phyloP scores from a whole-genome alignment of 2,888 invertebrate genomes.

The Philaethria dido region DNA sequence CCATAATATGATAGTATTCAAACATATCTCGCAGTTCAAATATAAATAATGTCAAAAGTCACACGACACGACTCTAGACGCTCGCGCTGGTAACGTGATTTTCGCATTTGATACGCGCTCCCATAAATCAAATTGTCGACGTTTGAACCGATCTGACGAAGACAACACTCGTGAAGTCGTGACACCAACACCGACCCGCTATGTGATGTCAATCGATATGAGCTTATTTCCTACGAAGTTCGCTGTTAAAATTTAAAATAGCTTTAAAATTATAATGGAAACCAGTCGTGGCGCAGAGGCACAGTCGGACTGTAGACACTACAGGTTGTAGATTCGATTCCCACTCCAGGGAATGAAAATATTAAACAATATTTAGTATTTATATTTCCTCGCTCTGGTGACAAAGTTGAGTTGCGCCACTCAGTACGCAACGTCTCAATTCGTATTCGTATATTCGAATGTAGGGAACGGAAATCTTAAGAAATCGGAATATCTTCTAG shows the following conservation, averaged over 20 bases:
- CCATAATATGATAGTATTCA: background rate
- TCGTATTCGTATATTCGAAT: too few species aligned
- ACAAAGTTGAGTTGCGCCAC: too few species aligned
- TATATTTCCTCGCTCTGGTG: too few species aligned
- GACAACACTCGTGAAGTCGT: slow-evolving; percentile 8
- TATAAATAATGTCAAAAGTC: slow-evolving; percentile 26
- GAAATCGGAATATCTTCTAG: too few species aligned
- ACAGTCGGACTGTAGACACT: too few species aligned
- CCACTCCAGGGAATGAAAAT: too few species aligned
- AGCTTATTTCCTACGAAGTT: slow-evolving; percentile 3
- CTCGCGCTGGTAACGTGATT: slow-evolving; percentile 17
- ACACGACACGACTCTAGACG: slow-evolving; percentile 8
- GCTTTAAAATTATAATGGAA: background rate
- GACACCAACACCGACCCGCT: slow-evolving; percentile 13
- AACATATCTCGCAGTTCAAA: slow-evolving; percentile 1
- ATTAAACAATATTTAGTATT: too few species aligned
- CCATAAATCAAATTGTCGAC: slow-evolving; percentile 25
- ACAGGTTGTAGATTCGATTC: too few species aligned
- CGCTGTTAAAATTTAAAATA: background rate
- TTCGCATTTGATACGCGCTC: slow-evolving; percentile 21
- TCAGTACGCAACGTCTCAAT: too few species aligned
- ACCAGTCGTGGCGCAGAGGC: too few species aligned
- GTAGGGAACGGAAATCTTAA: too few species aligned
- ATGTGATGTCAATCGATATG: slow-evolving; percentile 6
- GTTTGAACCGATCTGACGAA: slow-evolving; percentile 13